These are phyloP conservation scores for Cecidostiba fungosa DNA, from an alignment of 2,888 invertebrate genomes.

Conservation along the genomic window DNA sequence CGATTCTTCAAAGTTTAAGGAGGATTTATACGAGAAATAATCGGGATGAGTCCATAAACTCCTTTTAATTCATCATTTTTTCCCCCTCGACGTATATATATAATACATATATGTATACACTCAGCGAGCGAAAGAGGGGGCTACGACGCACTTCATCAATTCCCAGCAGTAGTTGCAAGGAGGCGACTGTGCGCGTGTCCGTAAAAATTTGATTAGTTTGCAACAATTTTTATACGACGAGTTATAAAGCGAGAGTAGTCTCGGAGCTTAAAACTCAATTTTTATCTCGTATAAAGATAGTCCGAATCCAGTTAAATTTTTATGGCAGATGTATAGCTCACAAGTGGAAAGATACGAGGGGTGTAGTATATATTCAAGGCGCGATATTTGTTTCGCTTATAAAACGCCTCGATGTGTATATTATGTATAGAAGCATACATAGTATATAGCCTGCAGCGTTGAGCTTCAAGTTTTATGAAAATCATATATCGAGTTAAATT, in stretches of 20 bases:
- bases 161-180: neutral
- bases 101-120: neutral
- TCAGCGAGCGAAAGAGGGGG: neutral
- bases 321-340: constrained; percentile 10
- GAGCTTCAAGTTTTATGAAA: neutral
- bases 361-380: neutral
- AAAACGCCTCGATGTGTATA: neutral
- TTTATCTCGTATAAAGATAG: constrained; percentile 17
- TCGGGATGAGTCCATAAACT: constrained; percentile 6
- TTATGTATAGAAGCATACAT: neutral
- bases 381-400: constrained; percentile 6
- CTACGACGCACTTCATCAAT: constrained; percentile 22
- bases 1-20: neutral
- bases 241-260: constrained; percentile 16
- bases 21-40: neutral
- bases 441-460: neutral
- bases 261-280: constrained; percentile 39
- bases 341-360: constrained; percentile 7
- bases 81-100: neutral
- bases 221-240: constrained; percentile 44
- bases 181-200: neutral
- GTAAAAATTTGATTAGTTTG: constrained; percentile 52
- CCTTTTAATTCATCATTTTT: constrained; percentile 20
- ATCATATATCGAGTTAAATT: neutral
- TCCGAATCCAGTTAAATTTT: constrained; percentile 34